These are phyloP conservation scores for Anodontia alba DNA, from an alignment of 2,888 invertebrate species.

Conservation along the genomic window DNA sequence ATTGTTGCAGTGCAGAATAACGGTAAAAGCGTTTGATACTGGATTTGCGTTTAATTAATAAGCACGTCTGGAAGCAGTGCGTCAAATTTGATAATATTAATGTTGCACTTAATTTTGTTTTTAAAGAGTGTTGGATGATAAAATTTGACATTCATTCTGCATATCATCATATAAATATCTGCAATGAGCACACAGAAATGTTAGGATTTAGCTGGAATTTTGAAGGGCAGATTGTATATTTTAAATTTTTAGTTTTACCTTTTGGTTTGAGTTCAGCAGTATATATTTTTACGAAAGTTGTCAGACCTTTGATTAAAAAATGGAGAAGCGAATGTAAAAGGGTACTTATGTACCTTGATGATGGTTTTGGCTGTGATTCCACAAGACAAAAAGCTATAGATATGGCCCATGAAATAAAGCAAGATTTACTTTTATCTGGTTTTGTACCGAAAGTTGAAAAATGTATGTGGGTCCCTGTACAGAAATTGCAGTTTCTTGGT, in stretches of 20 bases:
- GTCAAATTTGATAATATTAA: not conserved
- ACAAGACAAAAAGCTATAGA: not conserved
- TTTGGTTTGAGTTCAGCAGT: not conserved
- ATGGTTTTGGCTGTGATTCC: constrained; percentile 38
- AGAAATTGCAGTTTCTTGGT: not conserved
- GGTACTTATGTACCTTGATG: constrained; percentile 52
- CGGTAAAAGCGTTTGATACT: not conserved
- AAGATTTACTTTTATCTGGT: not conserved
- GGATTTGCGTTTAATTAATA: not conserved
- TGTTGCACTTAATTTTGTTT: no score
- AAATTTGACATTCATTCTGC: no score
- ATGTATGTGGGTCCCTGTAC: constrained; percentile 7
- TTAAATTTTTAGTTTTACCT: not conserved
- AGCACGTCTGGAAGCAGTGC: not conserved
- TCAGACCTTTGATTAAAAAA: constrained; percentile 31
- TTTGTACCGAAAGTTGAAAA: constrained; percentile 24
- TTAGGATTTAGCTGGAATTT: not conserved
- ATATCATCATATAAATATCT: no score
- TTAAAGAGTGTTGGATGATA: no score
- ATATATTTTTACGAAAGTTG: constrained; percentile 49
- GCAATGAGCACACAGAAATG: not conserved
- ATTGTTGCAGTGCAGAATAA: not conserved
- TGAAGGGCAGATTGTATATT: not conserved
- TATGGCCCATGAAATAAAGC: not conserved
- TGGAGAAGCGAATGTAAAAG: constrained; percentile 11